These are phyloP conservation scores for Oreocharis arfaki DNA, from an alignment of 2,113 vertebrate species.

Conservation along the genomic window DNA sequence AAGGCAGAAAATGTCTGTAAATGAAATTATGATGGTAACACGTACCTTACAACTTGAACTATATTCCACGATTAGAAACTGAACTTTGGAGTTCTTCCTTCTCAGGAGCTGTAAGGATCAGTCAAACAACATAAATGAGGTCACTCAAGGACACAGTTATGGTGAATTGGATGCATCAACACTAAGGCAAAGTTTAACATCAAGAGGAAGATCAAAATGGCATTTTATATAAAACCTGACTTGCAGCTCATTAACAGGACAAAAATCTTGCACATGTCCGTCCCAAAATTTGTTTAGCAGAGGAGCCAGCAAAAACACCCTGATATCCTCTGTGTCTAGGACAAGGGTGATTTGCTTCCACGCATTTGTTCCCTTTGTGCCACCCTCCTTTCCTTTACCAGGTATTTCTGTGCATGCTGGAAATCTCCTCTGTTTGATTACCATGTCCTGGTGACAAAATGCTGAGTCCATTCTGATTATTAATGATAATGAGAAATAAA, in stretches of 20 bases:
- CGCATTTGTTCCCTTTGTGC: not conserved
- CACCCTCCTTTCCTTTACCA: not conserved
- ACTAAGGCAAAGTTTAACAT: not conserved
- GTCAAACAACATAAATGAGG: not conserved
- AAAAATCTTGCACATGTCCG: not conserved
- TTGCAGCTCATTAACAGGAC: not conserved
- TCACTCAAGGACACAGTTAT: not conserved
- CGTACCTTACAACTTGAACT: not conserved
- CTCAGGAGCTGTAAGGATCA: not conserved
- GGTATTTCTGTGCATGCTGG: not conserved
- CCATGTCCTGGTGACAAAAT: not conserved
- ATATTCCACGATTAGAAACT: not conserved
- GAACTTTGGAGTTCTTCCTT: not conserved
- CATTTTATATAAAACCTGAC: not conserved
- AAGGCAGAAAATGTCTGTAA: not conserved
- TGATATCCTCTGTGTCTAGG: not conserved
- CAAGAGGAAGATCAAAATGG: not conserved
- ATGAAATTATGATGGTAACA: not conserved
- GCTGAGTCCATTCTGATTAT: not conserved
- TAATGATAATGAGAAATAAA: not conserved
- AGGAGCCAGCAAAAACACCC: not conserved
- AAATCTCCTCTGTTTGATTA: not conserved
- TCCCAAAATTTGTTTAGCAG: not conserved
- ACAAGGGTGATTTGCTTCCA: not conserved
- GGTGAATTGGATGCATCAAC: not conserved